These are phyloP conservation scores for Salminus brasiliensis DNA, from an alignment of 2,113 vertebrate species.

Conservation along the genomic window DNA sequence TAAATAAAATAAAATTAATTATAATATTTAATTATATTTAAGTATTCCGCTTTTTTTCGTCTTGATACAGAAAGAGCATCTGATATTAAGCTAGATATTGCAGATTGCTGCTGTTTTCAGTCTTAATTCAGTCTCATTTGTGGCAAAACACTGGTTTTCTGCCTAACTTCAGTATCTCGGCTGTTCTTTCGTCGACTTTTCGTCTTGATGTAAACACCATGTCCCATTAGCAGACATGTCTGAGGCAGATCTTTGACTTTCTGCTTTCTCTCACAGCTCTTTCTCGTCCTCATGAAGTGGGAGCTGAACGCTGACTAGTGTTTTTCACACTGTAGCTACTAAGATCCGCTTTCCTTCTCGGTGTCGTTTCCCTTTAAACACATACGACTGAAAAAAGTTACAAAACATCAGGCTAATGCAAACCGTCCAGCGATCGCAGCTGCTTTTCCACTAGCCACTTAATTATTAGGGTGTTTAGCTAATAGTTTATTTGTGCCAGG, in stretches of 20 bases:
- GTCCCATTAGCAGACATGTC: no score
- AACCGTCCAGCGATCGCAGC: background rate
- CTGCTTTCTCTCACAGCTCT: background rate
- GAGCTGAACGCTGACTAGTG: background rate
- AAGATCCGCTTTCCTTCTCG: background rate
- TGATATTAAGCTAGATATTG: background rate
- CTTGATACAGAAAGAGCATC: background rate
- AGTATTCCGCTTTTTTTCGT: no score
- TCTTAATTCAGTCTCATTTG: no score
- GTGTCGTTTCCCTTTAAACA: background rate
- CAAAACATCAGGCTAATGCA: background rate
- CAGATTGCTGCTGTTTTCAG: no score
- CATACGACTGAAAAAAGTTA: background rate
- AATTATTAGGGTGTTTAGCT: background rate
- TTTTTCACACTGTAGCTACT: background rate
- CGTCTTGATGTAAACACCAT: no score
- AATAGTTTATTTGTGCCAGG: background rate
- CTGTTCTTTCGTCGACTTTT: no score
- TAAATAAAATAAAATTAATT: no score
- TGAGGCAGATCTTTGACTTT: no score
- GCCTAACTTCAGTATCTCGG: no score
- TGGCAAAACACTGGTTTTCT: background rate
- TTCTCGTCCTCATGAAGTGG: background rate
- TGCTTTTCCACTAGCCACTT: background rate
- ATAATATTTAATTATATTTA: no score